Percentiles rank a stretch among this genome's conserved stretches.
Evolutionary conservation across 2,888 invertebrate species (phyloP).

Genomic region (Hyppa rectilinea): DNA sequence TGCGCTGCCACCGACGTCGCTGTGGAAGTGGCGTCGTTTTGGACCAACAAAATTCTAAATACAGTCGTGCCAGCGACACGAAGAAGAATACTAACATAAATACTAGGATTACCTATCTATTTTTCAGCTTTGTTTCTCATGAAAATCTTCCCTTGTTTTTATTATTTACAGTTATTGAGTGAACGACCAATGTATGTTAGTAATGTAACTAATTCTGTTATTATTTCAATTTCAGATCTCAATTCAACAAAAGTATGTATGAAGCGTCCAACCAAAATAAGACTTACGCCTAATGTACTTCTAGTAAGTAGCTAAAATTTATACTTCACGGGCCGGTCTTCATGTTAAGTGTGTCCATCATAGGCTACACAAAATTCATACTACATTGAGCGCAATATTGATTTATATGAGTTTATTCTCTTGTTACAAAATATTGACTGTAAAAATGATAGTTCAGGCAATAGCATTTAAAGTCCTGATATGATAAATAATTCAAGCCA

Average conservation of each 20-base stretch:
- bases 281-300: constrained; percentile 76
- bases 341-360: constrained; percentile 1
- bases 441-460: not conserved
- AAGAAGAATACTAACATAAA: too few relatives aligned
- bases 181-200: not conserved
- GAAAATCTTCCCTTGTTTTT: not conserved
- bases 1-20: too few relatives aligned
- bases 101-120: not conserved
- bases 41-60: too few relatives aligned
- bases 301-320: constrained; percentile 65
- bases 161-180: constrained; percentile 1
- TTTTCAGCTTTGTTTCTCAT: not conserved
- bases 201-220: not conserved
- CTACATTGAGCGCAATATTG: not conserved
- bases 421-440: not conserved
- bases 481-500: not conserved
- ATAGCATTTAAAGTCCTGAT: not conserved
- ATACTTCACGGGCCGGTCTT: constrained; percentile 56
- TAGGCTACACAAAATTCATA: not conserved
- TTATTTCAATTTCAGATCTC: constrained; percentile 75
- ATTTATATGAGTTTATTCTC: not conserved
- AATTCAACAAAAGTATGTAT: constrained; percentile 64
- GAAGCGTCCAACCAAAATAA: constrained; percentile 82
- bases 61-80: too few relatives aligned
- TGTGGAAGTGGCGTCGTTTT: too few relatives aligned